phyloP scores from a whole-genome alignment of 2,888 invertebrate species.

The Neoaliturus tenellus region DNA sequence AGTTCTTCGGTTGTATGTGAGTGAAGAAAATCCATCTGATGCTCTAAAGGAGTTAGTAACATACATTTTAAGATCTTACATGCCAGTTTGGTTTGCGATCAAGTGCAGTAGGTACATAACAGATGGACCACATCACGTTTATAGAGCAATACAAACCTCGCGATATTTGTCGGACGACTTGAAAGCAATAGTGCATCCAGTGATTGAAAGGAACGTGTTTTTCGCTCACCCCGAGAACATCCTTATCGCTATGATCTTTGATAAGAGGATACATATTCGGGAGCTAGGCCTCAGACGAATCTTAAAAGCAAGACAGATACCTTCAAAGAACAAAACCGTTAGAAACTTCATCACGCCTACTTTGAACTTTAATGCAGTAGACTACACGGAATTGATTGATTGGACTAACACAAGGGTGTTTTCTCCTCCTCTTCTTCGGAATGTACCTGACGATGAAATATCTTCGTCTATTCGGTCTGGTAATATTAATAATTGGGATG shows the following conservation, averaged over 20 bases:
- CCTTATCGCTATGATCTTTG: slow-evolving; percentile 32
- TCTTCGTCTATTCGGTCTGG: background rate
- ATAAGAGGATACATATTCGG: background rate
- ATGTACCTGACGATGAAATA: slow-evolving; percentile 36
- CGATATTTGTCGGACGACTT: slow-evolving; percentile 43
- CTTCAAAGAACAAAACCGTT: slow-evolving; percentile 25
- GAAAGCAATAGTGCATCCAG: slow-evolving; percentile 2
- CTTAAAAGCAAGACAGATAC: slow-evolving; percentile 39
- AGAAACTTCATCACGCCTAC: slow-evolving; percentile 30
- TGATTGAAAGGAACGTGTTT: slow-evolving; percentile 43
- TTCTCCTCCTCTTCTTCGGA: slow-evolving; percentile 42
- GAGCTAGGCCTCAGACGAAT: background rate
- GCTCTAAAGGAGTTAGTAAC: slow-evolving; percentile 22
- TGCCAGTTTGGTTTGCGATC: slow-evolving; percentile 52
- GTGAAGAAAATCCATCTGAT: slow-evolving; percentile 29
- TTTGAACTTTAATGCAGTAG: slow-evolving; percentile 19
- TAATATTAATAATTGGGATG: background rate
- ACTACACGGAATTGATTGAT: slow-evolving; percentile 20
- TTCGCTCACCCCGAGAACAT: slow-evolving; percentile 54
- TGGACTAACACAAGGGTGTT: slow-evolving; percentile 12
- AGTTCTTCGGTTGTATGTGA: slow-evolving; percentile 35
- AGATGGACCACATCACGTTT: slow-evolving; percentile 36
- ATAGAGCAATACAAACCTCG: slow-evolving; percentile 31
- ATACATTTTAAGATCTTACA: slow-evolving; percentile 36
- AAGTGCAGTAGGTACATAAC: slow-evolving; percentile 43